Conservation (phyloP, 1,140 invertebrate species). For the Aphelinus certus region DNA sequence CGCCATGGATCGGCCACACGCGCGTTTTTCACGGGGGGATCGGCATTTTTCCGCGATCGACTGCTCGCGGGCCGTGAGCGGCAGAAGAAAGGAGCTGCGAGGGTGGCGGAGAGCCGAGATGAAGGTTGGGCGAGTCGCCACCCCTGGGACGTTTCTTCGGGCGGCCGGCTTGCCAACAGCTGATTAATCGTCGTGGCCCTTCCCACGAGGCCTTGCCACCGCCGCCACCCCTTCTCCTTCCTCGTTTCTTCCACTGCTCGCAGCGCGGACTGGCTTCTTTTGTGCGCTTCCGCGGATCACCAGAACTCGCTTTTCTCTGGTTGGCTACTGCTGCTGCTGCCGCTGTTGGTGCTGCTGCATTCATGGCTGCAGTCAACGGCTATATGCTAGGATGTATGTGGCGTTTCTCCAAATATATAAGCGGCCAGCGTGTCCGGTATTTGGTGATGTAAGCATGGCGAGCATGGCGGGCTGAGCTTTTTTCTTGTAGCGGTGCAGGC, state of each 20-base stretch:
- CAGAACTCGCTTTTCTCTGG: not conserved
- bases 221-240: slow-evolving; percentile 1
- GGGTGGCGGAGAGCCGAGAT: slow-evolving; percentile 47
- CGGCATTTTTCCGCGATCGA: slow-evolving; percentile 51
- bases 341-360: slow-evolving; percentile 3
- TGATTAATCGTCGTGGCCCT: slow-evolving; percentile 65
- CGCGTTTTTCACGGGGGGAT: slow-evolving; percentile 42
- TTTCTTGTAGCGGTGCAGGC: not conserved
- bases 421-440: not conserved
- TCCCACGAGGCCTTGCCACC: slow-evolving; percentile 50
- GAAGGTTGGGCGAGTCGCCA: slow-evolving; percentile 60
- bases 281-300: slow-evolving; percentile 28
- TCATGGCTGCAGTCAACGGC: not conserved
- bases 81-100: slow-evolving; percentile 40
- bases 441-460: no score
- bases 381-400: not conserved
- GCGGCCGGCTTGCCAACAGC: slow-evolving; percentile 63
- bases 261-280: slow-evolving; percentile 26
- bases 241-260: not conserved
- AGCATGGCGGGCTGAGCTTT: not conserved
- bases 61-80: slow-evolving; percentile 37
- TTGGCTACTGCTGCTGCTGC: not conserved
- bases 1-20: slow-evolving; percentile 44
- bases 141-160: slow-evolving; percentile 60
- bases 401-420: not conserved